These are phyloP conservation scores for Brachirus orientalis DNA, from an alignment of 2,113 vertebrate species.

Conservation along the genomic window DNA sequence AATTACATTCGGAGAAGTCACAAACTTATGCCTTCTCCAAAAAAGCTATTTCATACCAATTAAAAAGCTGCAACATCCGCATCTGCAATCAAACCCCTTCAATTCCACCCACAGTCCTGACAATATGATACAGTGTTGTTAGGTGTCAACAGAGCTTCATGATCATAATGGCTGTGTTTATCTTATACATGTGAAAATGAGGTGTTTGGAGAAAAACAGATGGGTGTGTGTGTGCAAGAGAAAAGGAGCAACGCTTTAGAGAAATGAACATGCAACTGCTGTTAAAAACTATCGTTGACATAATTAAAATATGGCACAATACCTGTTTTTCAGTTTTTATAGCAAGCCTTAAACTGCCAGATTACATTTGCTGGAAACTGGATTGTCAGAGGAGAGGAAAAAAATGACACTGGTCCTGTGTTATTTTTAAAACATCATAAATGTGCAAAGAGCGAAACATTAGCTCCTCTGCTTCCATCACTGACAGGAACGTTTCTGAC, in stretches of 20 bases:
- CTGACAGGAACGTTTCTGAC: conserved; percentile 34
- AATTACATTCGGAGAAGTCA: conserved; percentile 62
- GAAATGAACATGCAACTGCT: conserved; percentile 73
- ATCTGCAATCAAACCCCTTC: conserved; percentile 46
- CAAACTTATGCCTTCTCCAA: conserved; percentile 58
- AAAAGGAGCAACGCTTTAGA: conserved; percentile 43
- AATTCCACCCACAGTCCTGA: conserved; percentile 51
- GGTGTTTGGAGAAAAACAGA: not conserved
- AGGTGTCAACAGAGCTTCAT: conserved; percentile 51
- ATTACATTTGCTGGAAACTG: conserved; percentile 79
- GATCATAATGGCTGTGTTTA: conserved; percentile 32
- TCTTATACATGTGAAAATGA: conserved; percentile 4
- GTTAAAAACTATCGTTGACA: conserved; percentile 58
- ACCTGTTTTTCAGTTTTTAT: conserved; percentile 75
- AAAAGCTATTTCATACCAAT: conserved; percentile 83
- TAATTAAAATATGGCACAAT: conserved; percentile 73
- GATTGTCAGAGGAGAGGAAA: conserved; percentile 61
- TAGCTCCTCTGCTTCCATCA: conserved; percentile 29
- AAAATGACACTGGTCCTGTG: conserved; percentile 37
- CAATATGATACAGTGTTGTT: conserved; percentile 72
- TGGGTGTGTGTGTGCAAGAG: not conserved
- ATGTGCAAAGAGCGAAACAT: conserved; percentile 9
- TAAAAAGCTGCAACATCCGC: conserved; percentile 75
- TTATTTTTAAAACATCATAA: conserved; percentile 28
- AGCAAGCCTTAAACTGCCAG: conserved; percentile 72